A percentile compares a stretch with the other conserved stretches of the same genome.
These are phyloP conservation scores for Anneissia japonica DNA, from an alignment of 35 echinoderm and acorn worm species.

Conservation along the genomic window DNA sequence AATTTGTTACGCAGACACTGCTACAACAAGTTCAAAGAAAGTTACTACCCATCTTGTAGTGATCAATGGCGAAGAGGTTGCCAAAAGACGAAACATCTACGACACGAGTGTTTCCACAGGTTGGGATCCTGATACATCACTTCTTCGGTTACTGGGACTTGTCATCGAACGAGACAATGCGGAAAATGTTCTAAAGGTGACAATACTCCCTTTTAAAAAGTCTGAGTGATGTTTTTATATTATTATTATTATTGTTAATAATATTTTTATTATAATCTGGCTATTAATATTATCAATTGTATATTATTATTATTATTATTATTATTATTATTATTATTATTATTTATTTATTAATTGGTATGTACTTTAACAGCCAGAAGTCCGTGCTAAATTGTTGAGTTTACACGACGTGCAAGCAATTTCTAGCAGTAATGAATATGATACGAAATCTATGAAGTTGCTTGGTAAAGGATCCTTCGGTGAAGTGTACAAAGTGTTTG, in stretches of 20 bases:
- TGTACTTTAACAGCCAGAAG: background rate
- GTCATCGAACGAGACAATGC: slow-evolving; percentile 9
- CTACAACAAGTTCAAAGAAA: slow-evolving; percentile 25
- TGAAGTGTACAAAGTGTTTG: slow-evolving; percentile 23
- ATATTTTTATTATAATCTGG: too few species aligned
- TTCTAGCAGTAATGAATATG: background rate
- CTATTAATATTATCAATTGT: too few species aligned
- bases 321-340: background rate
- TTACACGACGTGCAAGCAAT: slow-evolving; percentile 22
- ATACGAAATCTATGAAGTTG: background rate
- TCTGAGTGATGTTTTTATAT: too few species aligned
- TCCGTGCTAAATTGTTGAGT: background rate
- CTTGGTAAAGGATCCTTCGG: slow-evolving; percentile 15
- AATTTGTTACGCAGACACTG: slow-evolving; percentile 26
- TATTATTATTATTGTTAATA: too few species aligned
- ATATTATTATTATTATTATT: too few species aligned
- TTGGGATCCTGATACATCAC: slow-evolving; percentile 23
- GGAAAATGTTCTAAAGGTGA: slow-evolving; percentile 4
- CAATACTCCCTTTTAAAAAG: too few species aligned
- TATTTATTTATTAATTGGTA: too few species aligned
- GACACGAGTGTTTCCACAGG: slow-evolving; percentile 3
- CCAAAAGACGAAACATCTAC: slow-evolving; percentile 4
- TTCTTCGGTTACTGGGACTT: slow-evolving; percentile 1
- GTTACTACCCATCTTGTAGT: slow-evolving; percentile 18
- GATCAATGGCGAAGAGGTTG: slow-evolving; percentile 33